Percentiles rank a stretch among this genome's conserved stretches.
Conservation (phyloP, 2,113 vertebrate species). For the Chloebia gouldiae region DNA sequence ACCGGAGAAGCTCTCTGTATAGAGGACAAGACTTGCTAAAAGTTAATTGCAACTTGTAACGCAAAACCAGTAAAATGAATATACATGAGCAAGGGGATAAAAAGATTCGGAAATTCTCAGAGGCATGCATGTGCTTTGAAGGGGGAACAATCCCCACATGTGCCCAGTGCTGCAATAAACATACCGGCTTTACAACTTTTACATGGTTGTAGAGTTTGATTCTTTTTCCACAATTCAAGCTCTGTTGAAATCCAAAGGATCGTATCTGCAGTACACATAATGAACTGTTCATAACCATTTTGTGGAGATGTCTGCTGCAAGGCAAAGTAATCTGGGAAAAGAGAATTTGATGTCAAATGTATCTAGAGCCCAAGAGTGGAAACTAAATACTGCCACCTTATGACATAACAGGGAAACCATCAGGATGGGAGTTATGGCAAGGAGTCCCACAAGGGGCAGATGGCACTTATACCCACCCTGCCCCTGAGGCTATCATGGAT, state of each 20-base stretch:
- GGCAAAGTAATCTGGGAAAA: background rate
- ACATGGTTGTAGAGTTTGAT: too few relatives aligned
- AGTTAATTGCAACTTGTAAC: too few relatives aligned
- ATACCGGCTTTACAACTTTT: too few relatives aligned
- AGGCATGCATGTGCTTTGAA: too few relatives aligned
- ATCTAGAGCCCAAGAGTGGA: background rate
- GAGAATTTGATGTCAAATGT: fast-evolving
- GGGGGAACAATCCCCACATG: too few relatives aligned
- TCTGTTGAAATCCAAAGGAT: background rate
- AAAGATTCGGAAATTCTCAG: too few relatives aligned
- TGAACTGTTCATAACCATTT: fast-evolving
- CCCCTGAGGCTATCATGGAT: fast-evolving
- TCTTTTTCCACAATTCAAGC: too few relatives aligned
- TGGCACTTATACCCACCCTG: fast-evolving
- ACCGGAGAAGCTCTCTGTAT: too few relatives aligned
- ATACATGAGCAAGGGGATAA: too few relatives aligned
- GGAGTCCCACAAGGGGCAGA: fast-evolving
- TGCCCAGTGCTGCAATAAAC: too few relatives aligned
- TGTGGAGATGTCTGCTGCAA: background rate
- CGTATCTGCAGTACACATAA: background rate
- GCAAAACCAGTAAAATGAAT: too few relatives aligned
- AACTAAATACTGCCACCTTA: background rate
- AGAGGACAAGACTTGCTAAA: too few relatives aligned
- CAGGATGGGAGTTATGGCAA: fast-evolving
- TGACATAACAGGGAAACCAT: fast-evolving